phyloP scores from a whole-genome alignment of 1,140 invertebrate species.

The Drosophila sturtevanti region DNA sequence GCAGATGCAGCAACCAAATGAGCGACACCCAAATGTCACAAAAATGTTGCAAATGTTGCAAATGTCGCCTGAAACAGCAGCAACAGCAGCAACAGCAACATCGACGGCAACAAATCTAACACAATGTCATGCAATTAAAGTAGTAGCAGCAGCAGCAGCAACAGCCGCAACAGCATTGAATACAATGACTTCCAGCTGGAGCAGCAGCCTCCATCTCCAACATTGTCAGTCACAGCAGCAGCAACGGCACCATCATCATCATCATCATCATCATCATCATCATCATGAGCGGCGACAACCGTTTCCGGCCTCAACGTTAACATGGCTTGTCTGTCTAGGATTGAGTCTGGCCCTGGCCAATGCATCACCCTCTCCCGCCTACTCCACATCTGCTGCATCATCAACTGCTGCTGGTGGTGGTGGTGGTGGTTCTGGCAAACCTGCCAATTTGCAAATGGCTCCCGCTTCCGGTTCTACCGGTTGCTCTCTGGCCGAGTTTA shows the following conservation, averaged over 20 bases:
- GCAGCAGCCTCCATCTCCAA: slow-evolving; percentile 51
- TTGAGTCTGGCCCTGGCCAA: slow-evolving; percentile 45
- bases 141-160: slow-evolving; percentile 42
- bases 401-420: slow-evolving; percentile 25
- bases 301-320: slow-evolving; percentile 46
- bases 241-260: slow-evolving; percentile 21
- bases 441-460: slow-evolving; percentile 56
- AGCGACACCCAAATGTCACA: slow-evolving; percentile 57
- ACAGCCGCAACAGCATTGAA: slow-evolving; percentile 39
- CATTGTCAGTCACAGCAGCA: slow-evolving; percentile 44
- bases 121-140: slow-evolving; percentile 77
- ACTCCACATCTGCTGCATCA: slow-evolving; percentile 22
- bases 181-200: slow-evolving; percentile 54
- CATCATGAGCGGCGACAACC: slow-evolving; percentile 53
- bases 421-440: slow-evolving; percentile 36
- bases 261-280: slow-evolving; percentile 36
- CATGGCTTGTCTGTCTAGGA: slow-evolving; percentile 43
- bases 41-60: slow-evolving; percentile 66
- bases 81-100: slow-evolving; percentile 34
- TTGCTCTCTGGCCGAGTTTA: slow-evolving; percentile 91
- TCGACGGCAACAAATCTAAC: slow-evolving; percentile 40
- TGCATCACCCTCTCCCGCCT: slow-evolving; percentile 28
- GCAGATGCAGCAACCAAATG: slow-evolving; percentile 53
- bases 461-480: slow-evolving; percentile 29
- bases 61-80: slow-evolving; percentile 35